Evolutionary conservation across 2,797 vertebrate genomes (phyloP), one percentile per base, ranked within the genome.

Genomic region (Melanotaenia parkinsoni): DNA sequence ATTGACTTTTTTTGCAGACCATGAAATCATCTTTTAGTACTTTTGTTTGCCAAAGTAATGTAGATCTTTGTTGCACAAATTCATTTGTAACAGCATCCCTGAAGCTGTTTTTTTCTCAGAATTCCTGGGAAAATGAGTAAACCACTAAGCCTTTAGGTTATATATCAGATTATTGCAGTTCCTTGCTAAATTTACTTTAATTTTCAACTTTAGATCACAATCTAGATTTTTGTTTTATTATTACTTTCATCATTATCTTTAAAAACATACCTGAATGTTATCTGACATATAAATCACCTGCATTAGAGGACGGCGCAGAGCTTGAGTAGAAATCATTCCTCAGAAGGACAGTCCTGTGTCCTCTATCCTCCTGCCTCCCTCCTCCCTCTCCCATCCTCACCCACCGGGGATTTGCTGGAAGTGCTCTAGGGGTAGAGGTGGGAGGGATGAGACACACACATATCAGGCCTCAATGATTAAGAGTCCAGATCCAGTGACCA

Each of bases 401-500:
- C 77, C 58, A 11, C 28, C 8, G 58, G 76, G 70, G 81, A 77
- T 58, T 63, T 74, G 63, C 63, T 54, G 30, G 32, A 67, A 76
- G 74, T 24, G 70, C 80, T 83, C 47, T 30, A 76, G 68, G 63
- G 58, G 63, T 73, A 59, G 53, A 58, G 57, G 51, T 11, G 14
- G 74, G 54, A 70, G 63, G 67, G 57, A 37, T 37, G 75, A 56
- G 58, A 71, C 77, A 83, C 80, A 76, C 78, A 76, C 78, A 81
- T 69, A 87, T 65, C 68, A 72, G 70, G 69, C 70, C 58, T 74
- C 8, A 38, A 80, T 91, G 92, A 92, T 90, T 89, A 83, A 89
- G 83, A 86, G 84, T 86, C 84, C 79, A 58, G 33, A 81, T 77
- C 76, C 74, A 70, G 76, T 85, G 88, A 78, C 88, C 89, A 84